phyloP scores from a whole-genome alignment of 2,113 vertebrate genomes.

The Calidris pugnax region DNA sequence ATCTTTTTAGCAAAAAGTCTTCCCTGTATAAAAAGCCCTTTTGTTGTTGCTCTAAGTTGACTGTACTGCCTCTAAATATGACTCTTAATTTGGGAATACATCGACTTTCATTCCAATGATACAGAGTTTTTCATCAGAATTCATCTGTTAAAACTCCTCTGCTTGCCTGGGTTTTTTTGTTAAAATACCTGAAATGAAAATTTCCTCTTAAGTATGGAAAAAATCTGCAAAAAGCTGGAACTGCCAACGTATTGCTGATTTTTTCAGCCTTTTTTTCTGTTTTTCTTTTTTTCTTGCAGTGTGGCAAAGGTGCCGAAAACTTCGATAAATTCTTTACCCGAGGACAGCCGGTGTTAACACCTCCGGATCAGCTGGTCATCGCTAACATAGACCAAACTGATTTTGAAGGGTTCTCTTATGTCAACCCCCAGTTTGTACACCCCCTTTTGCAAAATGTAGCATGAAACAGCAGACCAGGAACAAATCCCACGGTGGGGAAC shows the following conservation, averaged over 20 bases:
- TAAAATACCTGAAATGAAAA: background rate
- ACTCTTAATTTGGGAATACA: background rate
- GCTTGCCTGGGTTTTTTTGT: background rate
- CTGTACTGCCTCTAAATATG: background rate
- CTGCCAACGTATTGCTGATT: background rate
- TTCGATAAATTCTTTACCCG: constrained; percentile 99
- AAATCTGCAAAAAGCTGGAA: background rate
- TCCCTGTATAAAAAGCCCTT: background rate
- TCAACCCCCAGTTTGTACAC: constrained; percentile 92
- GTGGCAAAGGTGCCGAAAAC: constrained; percentile 96
- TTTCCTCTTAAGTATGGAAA: background rate
- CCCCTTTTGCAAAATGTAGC: constrained; percentile 85
- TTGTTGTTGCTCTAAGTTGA: background rate
- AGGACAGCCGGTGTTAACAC: constrained; percentile 93
- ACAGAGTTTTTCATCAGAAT: background rate
- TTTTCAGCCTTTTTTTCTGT: background rate
- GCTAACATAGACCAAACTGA: constrained; percentile 98
- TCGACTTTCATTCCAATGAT: background rate
- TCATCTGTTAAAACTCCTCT: background rate
- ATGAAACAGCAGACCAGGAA: constrained; percentile 73
- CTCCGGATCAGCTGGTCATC: constrained; percentile 96
- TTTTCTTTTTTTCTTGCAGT: constrained; percentile 73
- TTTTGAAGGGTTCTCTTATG: constrained; percentile 95
- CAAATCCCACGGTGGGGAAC: background rate
- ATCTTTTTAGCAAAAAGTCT: background rate